Conservation (phyloP, 2,888 invertebrate genomes). For the Sinelater perroti region DNA sequence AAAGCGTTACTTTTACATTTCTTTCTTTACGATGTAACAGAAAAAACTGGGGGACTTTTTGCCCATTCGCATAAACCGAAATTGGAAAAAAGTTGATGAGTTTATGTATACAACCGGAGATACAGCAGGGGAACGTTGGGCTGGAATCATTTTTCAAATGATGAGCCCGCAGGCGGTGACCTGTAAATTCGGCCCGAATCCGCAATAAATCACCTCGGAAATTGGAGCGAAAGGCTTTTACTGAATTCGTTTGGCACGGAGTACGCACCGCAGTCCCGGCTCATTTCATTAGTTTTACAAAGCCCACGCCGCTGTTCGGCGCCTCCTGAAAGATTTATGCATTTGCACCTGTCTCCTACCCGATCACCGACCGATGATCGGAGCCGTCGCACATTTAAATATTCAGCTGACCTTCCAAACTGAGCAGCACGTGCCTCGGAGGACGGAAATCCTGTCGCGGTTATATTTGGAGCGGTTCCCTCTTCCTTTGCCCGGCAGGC, state of each 20-base stretch:
- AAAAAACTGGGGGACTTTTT: too few species aligned
- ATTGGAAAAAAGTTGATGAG: too few species aligned
- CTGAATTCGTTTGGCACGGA: constrained; percentile 8
- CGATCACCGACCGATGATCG: neutral
- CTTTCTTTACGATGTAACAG: too few species aligned
- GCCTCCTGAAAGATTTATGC: constrained; percentile 18
- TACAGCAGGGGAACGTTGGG: too few species aligned
- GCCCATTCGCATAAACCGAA: too few species aligned
- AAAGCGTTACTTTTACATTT: too few species aligned
- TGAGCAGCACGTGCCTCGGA: neutral
- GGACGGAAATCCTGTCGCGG: constrained; percentile 11
- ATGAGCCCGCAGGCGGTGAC: neutral
- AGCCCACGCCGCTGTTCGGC: constrained; percentile 11
- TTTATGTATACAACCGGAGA: too few species aligned
- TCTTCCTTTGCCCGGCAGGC: neutral
- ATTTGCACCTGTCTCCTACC: constrained; percentile 13
- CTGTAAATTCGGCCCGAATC: constrained; percentile 7
- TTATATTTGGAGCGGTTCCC: neutral
- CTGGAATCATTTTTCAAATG: too few species aligned
- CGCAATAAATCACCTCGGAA: constrained; percentile 7
- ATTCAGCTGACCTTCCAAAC: constrained; percentile 5
- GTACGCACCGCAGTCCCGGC: constrained; percentile 3
- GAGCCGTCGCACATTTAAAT: neutral
- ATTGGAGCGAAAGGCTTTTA: constrained; percentile 11
- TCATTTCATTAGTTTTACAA: constrained; percentile 15